These are phyloP conservation scores for Rhodophaea formosa DNA, from an alignment of 2,888 invertebrate species.

Conservation along the genomic window DNA sequence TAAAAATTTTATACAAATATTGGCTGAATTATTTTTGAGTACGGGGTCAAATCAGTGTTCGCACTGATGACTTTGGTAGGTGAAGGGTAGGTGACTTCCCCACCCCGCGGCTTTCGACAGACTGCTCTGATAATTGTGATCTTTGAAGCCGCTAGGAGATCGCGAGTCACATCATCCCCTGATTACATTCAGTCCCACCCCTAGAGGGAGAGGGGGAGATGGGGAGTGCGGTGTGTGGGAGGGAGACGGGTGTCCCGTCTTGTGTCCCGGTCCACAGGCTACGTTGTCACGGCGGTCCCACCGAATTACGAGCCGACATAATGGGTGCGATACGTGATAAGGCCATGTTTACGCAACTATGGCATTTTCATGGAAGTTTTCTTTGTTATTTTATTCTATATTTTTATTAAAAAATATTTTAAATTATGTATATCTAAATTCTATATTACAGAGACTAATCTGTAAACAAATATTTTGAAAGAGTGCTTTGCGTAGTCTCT, in stretches of 20 bases:
- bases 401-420: background rate
- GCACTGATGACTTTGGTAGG: too few relatives aligned
- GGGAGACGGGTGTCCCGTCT: conserved; percentile 81
- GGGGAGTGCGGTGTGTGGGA: conserved; percentile 36
- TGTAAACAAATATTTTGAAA: too few relatives aligned
- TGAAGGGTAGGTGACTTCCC: too few relatives aligned
- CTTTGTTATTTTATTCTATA: background rate
- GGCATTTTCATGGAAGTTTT: background rate
- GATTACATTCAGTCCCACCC: conserved; percentile 80
- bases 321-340: conserved; percentile 42
- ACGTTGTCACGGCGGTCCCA: conserved; percentile 76
- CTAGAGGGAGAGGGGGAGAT: conserved; percentile 55
- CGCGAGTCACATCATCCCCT: conserved; percentile 81
- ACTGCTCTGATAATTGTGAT: conserved; percentile 75
- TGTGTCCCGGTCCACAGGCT: conserved; percentile 81
- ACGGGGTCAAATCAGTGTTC: conserved; percentile 16
- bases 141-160: conserved; percentile 79
- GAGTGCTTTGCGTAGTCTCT: too few relatives aligned
- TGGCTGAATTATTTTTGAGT: too few relatives aligned
- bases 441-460: too few relatives aligned
- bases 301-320: conserved; percentile 63
- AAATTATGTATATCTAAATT: background rate
- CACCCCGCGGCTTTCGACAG: too few relatives aligned
- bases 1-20: too few relatives aligned
- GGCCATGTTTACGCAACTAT: conserved; percentile 25